A percentile compares a stretch with the other conserved stretches of the same genome.
These are phyloP conservation scores for Silurus glanis DNA, from an alignment of 2,113 vertebrate species.

Conservation along the genomic window DNA sequence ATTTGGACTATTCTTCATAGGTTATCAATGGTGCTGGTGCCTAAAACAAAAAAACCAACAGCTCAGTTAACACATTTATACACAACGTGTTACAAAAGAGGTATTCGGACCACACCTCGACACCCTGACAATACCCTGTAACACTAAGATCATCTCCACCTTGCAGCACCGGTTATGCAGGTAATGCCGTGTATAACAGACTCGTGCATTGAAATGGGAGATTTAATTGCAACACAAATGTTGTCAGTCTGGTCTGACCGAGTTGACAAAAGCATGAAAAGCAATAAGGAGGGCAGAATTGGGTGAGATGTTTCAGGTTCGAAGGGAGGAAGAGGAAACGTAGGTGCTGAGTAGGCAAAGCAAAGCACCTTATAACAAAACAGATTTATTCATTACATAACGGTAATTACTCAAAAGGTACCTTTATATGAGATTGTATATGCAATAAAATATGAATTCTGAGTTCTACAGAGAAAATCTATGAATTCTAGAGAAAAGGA, in stretches of 20 bases:
- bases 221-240: not conserved
- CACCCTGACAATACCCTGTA: not conserved
- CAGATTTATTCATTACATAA: no score
- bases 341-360: no score
- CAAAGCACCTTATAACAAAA: no score
- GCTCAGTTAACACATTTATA: not conserved
- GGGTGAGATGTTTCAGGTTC: not conserved
- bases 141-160: not conserved
- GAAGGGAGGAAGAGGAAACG: not conserved
- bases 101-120: not conserved
- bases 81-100: not conserved
- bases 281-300: not conserved
- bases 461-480: no score
- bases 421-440: no score
- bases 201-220: not conserved
- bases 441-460: no score
- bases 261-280: not conserved
- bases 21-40: not conserved
- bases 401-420: no score
- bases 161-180: not conserved
- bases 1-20: no score
- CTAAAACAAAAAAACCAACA: not conserved
- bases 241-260: not conserved
- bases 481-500: no score
- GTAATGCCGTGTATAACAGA: not conserved